Evolutionary conservation across 2,113 vertebrate genomes (phyloP).

Genomic region (Austrofundulus limnaeus): DNA sequence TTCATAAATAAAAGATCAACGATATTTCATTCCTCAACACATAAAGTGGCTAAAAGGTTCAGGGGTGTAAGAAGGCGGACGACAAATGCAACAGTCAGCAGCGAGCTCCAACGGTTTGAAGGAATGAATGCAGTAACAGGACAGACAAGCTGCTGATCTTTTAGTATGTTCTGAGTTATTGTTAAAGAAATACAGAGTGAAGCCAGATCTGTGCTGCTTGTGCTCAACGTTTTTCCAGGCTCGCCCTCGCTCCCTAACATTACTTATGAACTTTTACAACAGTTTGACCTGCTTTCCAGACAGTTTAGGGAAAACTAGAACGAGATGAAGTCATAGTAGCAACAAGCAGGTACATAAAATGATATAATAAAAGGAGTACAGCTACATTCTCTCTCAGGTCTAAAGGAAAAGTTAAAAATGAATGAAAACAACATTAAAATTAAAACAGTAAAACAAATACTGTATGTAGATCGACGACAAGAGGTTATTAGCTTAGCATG

Average conservation of each 20-base stretch:
- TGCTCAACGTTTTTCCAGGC: not conserved
- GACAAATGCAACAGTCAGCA: constrained; percentile 7
- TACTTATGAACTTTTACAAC: not conserved
- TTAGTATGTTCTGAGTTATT: constrained; percentile 13
- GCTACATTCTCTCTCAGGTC: not conserved
- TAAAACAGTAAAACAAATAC: too few species aligned
- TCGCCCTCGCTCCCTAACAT: not conserved
- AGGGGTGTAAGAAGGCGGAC: constrained; percentile 1
- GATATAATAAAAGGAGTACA: not conserved
- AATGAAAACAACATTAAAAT: too few species aligned
- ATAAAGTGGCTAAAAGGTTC: not conserved
- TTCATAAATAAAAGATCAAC: not conserved
- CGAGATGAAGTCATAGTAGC: not conserved
- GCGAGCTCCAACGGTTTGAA: not conserved
- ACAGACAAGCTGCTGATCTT: constrained; percentile 14
- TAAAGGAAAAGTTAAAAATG: too few species aligned
- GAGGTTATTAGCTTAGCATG: not conserved
- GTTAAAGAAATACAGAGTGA: constrained; percentile 13
- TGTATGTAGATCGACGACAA: too few species aligned
- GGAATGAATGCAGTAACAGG: constrained; percentile 7
- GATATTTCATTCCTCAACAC: constrained; percentile 3
- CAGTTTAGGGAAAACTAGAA: not conserved
- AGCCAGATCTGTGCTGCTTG: constrained; percentile 3
- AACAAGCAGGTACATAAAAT: not conserved
- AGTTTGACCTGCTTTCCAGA: not conserved